Conservation (phyloP, 1,140 invertebrate genomes). For the Apis dorsata region DNA sequence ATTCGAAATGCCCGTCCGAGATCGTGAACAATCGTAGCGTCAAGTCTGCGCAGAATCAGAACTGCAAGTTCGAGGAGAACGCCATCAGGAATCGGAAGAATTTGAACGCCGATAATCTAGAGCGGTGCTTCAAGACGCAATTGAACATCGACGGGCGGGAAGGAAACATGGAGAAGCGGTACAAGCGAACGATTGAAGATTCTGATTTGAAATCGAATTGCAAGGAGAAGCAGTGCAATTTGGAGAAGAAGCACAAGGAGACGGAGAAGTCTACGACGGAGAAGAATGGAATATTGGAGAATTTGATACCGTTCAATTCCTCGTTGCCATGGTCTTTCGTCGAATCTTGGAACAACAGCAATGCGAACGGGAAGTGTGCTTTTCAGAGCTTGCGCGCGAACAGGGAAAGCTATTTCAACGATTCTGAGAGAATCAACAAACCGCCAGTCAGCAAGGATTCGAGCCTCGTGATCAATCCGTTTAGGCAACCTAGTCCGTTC, state of each 20-base stretch:
- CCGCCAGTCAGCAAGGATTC: constrained; percentile 18
- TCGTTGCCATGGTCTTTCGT: constrained; percentile 60
- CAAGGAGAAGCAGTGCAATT: constrained; percentile 44
- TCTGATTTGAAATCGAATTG: constrained; percentile 20
- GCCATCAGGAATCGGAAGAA: constrained; percentile 45
- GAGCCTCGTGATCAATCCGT: constrained; percentile 56
- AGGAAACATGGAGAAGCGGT: constrained; percentile 73
- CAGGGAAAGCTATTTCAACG: constrained; percentile 46
- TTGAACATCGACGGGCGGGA: constrained; percentile 72
- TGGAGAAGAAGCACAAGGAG: constrained; percentile 39
- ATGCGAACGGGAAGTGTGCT: constrained; percentile 46
- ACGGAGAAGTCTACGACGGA: constrained; percentile 31
- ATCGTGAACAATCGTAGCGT: constrained; percentile 38
- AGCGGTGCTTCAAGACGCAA: constrained; percentile 71
- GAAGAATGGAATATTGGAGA: constrained; percentile 55
- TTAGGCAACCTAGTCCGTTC: constrained; percentile 61
- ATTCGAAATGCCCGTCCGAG: constrained; percentile 30
- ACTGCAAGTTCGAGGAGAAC: constrained; percentile 41
- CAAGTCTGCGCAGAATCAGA: constrained; percentile 24
- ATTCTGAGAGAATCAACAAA: constrained; percentile 48
- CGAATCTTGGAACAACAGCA: constrained; percentile 62
- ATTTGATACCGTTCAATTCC: constrained; percentile 52
- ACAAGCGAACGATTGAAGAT: constrained; percentile 69
- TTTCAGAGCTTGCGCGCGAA: constrained; percentile 50
- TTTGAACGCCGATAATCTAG: constrained; percentile 66